Evolutionary conservation across 2,113 vertebrate species (phyloP).

Genomic region (Tor tambroides): DNA sequence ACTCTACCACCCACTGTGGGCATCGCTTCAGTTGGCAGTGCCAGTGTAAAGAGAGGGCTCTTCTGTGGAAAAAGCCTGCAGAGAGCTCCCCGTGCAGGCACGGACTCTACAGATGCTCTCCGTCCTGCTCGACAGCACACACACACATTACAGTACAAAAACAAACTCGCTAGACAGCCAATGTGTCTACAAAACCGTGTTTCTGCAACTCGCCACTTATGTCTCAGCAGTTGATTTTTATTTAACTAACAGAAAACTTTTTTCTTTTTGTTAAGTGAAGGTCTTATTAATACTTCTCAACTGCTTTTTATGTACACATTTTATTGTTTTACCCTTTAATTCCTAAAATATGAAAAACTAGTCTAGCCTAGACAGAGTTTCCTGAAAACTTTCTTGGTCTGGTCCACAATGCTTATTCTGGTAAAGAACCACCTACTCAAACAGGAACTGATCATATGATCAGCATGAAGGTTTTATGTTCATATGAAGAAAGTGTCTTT

Average conservation of each 20-base stretch:
- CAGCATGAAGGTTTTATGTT: background rate
- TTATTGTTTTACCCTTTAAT: too few species aligned
- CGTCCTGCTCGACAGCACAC: constrained; percentile 10
- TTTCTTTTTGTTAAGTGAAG: background rate
- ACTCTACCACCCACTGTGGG: constrained; percentile 12
- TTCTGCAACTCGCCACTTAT: background rate
- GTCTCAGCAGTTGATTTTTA: background rate
- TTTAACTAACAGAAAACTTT: background rate
- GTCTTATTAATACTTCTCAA: too few species aligned
- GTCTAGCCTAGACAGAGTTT: too few species aligned
- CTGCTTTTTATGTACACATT: too few species aligned
- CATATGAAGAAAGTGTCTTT: too few species aligned
- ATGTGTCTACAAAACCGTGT: background rate
- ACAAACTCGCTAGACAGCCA: background rate
- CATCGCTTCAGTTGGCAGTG: constrained; percentile 14
- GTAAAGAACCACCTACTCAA: background rate
- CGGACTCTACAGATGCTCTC: constrained; percentile 30
- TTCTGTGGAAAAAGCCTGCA: constrained; percentile 15
- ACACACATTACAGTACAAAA: background rate
- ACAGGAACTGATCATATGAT: background rate
- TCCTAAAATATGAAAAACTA: too few species aligned
- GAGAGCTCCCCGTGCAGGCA: constrained; percentile 15
- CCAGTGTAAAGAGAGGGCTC: constrained; percentile 11
- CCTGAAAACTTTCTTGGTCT: background rate
- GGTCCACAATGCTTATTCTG: background rate